Percentiles rank a stretch among this genome's conserved stretches.
Conservation (phyloP, 2,888 invertebrate species). For the Netelia virgata region DNA sequence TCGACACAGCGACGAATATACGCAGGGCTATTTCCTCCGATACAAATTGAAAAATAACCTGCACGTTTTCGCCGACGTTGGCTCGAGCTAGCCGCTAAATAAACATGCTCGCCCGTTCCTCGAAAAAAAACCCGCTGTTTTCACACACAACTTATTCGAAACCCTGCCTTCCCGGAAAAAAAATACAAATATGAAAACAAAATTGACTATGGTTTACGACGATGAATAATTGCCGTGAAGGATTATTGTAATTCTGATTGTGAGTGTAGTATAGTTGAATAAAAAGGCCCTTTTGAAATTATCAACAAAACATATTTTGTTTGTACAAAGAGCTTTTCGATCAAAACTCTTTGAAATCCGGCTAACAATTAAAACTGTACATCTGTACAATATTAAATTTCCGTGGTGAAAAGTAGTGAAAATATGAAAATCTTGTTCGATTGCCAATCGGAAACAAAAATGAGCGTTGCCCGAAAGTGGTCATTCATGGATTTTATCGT, state of each 20-base stretch:
- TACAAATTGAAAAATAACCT: slow-evolving; percentile 82
- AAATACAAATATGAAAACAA: background rate
- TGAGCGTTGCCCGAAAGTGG: too few relatives aligned
- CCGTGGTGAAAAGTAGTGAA: too few relatives aligned
- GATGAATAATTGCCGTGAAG: background rate
- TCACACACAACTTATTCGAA: background rate
- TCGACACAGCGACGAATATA: slow-evolving; percentile 63
- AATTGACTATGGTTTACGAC: background rate
- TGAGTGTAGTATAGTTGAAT: too few relatives aligned
- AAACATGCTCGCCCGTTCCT: slow-evolving; percentile 14
- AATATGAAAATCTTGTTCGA: too few relatives aligned
- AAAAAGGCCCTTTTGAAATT: too few relatives aligned
- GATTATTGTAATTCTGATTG: background rate
- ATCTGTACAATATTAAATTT: too few relatives aligned
- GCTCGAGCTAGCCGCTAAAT: background rate
- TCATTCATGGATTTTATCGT: background rate
- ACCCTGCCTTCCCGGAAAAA: background rate
- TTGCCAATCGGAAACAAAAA: too few relatives aligned
- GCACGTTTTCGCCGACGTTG: slow-evolving; percentile 74
- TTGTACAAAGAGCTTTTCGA: too few relatives aligned
- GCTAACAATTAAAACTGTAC: too few relatives aligned
- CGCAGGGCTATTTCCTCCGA: slow-evolving; percentile 55
- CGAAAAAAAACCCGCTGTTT: background rate
- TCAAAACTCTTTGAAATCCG: too few relatives aligned
- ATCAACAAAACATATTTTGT: too few relatives aligned